Evolutionary conservation across 2,797 vertebrate species (phyloP).

Genomic region (Nyctalus aviator): DNA sequence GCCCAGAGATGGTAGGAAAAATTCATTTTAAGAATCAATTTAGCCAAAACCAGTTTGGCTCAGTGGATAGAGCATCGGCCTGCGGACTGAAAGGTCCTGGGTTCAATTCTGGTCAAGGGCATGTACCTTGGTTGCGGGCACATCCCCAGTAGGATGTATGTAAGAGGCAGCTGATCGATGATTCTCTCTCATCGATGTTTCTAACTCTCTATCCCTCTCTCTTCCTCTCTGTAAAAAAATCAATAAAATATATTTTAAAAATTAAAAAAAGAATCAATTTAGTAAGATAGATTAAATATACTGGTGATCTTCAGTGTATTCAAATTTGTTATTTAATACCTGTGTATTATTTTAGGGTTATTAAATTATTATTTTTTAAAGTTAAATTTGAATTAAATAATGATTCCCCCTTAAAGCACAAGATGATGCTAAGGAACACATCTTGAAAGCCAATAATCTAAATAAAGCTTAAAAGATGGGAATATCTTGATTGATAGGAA

Average conservation of each 20-base stretch:
- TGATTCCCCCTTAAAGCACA: neutral
- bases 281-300: conserved; percentile 8
- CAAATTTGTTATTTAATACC: neutral
- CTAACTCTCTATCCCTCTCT: too few species aligned
- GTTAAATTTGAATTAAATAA: conserved; percentile 51
- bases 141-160: too few species aligned
- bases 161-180: too few species aligned
- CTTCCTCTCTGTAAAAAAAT: too few species aligned
- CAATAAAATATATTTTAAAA: too few species aligned
- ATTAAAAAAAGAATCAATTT: neutral
- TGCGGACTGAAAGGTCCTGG: too few species aligned
- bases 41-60: too few species aligned
- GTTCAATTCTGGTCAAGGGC: too few species aligned
- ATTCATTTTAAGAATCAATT: neutral
- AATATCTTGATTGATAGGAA: neutral
- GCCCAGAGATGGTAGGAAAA: neutral
- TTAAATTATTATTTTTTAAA: neutral
- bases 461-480: conserved; percentile 55
- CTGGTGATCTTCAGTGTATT: neutral
- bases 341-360: neutral
- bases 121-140: too few species aligned
- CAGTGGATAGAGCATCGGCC: too few species aligned
- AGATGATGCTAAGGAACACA: neutral
- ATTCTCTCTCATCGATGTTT: too few species aligned
- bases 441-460: neutral